These are phyloP conservation scores for Epinephelus cyanopodus DNA, from an alignment of 2,113 vertebrate species.

Conservation along the genomic window DNA sequence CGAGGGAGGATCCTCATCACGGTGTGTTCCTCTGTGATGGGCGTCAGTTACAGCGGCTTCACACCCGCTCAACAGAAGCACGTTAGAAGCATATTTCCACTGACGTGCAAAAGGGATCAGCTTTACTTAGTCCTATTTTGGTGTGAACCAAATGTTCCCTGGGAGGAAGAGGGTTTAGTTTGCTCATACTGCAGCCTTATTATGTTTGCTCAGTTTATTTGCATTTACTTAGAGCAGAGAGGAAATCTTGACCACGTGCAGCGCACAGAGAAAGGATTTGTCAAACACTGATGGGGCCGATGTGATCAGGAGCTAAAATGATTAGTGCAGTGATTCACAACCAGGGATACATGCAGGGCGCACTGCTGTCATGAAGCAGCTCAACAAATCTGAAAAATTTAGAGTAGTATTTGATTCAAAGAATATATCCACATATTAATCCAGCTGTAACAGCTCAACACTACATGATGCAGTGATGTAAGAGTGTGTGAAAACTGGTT, in stretches of 20 bases:
- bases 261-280: too few relatives aligned
- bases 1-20: slow-evolving; percentile 39
- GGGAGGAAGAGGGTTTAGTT: background rate
- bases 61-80: background rate
- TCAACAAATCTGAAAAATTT: too few relatives aligned
- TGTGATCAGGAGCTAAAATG: too few relatives aligned
- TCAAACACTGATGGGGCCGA: too few relatives aligned
- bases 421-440: too few relatives aligned
- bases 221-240: background rate
- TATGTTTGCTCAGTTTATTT: slow-evolving; percentile 9
- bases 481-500: background rate
- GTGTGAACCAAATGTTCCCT: slow-evolving; percentile 15
- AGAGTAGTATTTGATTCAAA: too few relatives aligned
- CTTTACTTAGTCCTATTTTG: slow-evolving; percentile 52
- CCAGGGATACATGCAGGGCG: too few relatives aligned
- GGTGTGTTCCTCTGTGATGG: slow-evolving; percentile 24
- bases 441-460: too few relatives aligned
- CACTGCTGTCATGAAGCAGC: too few relatives aligned
- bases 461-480: background rate
- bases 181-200: background rate
- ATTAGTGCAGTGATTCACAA: too few relatives aligned
- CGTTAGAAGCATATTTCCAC: slow-evolving; percentile 25
- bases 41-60: slow-evolving; percentile 8
- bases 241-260: background rate
- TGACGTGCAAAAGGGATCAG: slow-evolving; percentile 1